phyloP scores from a whole-genome alignment of 2,113 vertebrate species.

The Chlorodrepanis virens region DNA sequence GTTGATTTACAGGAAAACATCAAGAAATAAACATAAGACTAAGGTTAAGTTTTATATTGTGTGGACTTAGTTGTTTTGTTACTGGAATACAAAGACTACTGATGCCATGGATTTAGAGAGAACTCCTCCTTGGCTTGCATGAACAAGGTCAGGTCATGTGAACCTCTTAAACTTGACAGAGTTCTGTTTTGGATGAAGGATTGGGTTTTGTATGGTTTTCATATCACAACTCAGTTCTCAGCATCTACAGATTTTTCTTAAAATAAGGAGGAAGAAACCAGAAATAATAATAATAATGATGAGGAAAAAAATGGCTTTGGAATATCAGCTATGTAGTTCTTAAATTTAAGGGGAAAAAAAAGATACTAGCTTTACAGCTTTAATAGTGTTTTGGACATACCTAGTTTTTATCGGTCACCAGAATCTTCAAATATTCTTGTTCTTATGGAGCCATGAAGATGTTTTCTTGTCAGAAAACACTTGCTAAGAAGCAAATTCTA shows the following conservation, averaged over 20 bases:
- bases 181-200: background rate
- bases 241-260: background rate
- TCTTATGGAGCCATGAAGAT: background rate
- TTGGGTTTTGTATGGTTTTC: background rate
- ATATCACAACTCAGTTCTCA: background rate
- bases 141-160: background rate
- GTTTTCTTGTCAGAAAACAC: constrained; percentile 20
- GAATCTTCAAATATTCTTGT: background rate
- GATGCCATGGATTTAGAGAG: background rate
- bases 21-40: background rate
- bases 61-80: background rate
- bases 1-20: background rate
- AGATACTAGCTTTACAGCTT: background rate
- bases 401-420: background rate
- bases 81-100: background rate
- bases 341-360: background rate
- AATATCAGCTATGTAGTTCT: background rate
- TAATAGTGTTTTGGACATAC: background rate
- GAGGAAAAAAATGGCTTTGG: background rate
- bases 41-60: background rate
- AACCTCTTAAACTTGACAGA: background rate
- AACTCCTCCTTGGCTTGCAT: background rate
- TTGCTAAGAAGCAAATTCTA: background rate
- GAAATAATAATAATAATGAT: background rate
- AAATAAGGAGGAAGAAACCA: background rate